Evolutionary conservation across 2,888 invertebrate species (phyloP).

Genomic region (Baronia brevicornis): DNA sequence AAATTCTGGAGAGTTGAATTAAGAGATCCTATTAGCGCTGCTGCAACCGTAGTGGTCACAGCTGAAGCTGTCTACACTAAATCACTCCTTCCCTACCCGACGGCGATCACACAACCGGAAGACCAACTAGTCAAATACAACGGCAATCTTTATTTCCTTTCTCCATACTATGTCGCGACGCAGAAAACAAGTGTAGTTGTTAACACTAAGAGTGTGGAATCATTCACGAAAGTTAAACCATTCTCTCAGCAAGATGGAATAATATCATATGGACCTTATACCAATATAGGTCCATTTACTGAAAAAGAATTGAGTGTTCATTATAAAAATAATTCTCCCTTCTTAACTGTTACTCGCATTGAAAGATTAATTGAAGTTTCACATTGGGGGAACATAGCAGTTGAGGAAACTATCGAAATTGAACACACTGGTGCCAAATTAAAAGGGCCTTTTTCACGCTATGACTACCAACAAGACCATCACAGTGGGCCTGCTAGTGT

Average conservation of each 20-base stretch:
- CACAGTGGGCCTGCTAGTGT: slow-evolving; percentile 92
- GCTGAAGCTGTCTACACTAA: slow-evolving; percentile 86
- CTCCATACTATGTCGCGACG: slow-evolving; percentile 85
- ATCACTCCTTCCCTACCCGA: slow-evolving; percentile 88
- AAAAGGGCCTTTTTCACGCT: slow-evolving; percentile 96
- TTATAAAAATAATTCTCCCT: slow-evolving; percentile 97
- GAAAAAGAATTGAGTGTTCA: slow-evolving; percentile 85
- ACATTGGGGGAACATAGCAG: slow-evolving; percentile 99
- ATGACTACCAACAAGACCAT: slow-evolving; percentile 96
- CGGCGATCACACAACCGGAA: slow-evolving; percentile 92
- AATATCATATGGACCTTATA: slow-evolving; percentile 93
- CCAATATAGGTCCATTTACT: slow-evolving; percentile 78
- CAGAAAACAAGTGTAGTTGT: slow-evolving; percentile 89
- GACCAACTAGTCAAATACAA: slow-evolving; percentile 93
- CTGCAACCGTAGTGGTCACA: slow-evolving; percentile 74
- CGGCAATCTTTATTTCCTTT: slow-evolving; percentile 88
- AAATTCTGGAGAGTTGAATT: slow-evolving; percentile 76
- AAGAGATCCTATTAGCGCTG: slow-evolving; percentile 75
- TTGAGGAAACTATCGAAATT: slow-evolving; percentile 95
- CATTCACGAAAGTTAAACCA: slow-evolving; percentile 88
- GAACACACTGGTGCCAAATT: slow-evolving; percentile 94
- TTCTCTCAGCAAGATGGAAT: slow-evolving; percentile 84
- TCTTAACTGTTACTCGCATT: slow-evolving; percentile 92
- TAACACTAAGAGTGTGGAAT: slow-evolving; percentile 87
- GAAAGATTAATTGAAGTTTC: slow-evolving; percentile 95